Base-by-base conservation (phyloP, 2,888 invertebrate genomes). In the Zonitis immaculata region DNA sequence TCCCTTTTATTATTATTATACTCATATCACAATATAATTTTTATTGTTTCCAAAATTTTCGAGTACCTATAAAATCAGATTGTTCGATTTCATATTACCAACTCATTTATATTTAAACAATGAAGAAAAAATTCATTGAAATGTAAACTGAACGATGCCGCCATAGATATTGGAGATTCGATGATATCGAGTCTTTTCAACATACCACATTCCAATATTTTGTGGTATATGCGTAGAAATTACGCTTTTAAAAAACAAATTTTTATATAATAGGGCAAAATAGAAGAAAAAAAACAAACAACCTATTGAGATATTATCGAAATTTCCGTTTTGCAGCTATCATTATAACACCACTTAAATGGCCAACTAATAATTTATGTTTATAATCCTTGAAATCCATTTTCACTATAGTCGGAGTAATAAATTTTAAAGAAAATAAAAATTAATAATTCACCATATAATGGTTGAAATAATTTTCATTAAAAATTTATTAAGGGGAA, bases 301-400 rank as follows among this genome's bases (percentile, higher is more conserved):
- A n/a, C n/a, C 16, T 28, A 28, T 45, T 11, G 9, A n/a, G 45
- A 45, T 27, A 25, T 12, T 16, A 45, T 45, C 45, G 12, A 30
- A 16, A 30, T 45, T 45, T 45, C 45, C 45, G 45, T n/a, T 45
- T 30, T 9, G 12, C 27, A 30, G 12, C 22, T 27, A 45, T 45
- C 28, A 27, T 45, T 45, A 45, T 28, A 45, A 45, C 39, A 39
- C 27, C 44, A 44, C 30, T 45, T 28, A 45, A 45, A 30, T 45
- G 45, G 45, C 28, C 30, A 45, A n/a, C 45, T 8, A 45, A 45
- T 45, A 45, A 45, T 45, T 45, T 45, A 45, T 27, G 45, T 20
- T 35, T 28, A 5, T 45, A 45, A 45, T 45, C 30, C 45, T 20
- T 26, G 18, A 45, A 45, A 45, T 45, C 28, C 45, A 12, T 14